phyloP scores from a whole-genome alignment of 2,888 invertebrate species.

The Strigamia transsilvanica region DNA sequence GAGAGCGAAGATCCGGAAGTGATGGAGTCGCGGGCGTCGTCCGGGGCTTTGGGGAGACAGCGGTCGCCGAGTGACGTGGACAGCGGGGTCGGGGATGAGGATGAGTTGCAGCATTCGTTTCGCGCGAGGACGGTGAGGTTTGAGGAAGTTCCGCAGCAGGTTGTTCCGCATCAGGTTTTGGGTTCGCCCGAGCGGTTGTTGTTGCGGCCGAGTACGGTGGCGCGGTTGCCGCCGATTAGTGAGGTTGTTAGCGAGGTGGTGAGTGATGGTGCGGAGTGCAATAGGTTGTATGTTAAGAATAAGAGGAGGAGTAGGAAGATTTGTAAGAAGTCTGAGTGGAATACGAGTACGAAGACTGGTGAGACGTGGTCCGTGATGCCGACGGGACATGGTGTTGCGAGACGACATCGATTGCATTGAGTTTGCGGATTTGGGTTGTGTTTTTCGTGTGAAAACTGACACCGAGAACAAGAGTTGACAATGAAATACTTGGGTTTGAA shows the following conservation, averaged over 20 bases:
- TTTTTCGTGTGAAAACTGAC: no score
- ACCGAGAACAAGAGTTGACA: no score
- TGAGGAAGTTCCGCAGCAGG: background rate
- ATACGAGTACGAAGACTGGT: background rate
- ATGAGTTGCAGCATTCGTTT: background rate
- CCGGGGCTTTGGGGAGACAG: background rate
- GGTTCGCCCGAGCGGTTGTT: no score
- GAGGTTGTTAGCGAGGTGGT: no score
- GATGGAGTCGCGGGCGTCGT: background rate
- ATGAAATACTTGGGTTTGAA: no score
- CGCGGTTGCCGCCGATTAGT: no score
- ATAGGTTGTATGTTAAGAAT: no score
- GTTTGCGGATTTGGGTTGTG: no score
- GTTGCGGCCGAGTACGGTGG: no score
- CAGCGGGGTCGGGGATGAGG: slow-evolving; percentile 11
- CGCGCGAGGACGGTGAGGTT: background rate
- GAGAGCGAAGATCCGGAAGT: slow-evolving; percentile 44
- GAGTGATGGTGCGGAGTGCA: no score
- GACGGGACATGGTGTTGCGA: background rate
- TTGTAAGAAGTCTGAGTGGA: slow-evolving; percentile 11
- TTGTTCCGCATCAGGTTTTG: no score
- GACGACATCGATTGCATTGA: no score
- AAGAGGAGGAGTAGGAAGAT: background rate
- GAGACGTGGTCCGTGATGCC: slow-evolving; percentile 1
- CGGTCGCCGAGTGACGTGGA: background rate